phyloP scores from a whole-genome alignment of 1,140 invertebrate genomes.

The Anadara kagoshimensis region DNA sequence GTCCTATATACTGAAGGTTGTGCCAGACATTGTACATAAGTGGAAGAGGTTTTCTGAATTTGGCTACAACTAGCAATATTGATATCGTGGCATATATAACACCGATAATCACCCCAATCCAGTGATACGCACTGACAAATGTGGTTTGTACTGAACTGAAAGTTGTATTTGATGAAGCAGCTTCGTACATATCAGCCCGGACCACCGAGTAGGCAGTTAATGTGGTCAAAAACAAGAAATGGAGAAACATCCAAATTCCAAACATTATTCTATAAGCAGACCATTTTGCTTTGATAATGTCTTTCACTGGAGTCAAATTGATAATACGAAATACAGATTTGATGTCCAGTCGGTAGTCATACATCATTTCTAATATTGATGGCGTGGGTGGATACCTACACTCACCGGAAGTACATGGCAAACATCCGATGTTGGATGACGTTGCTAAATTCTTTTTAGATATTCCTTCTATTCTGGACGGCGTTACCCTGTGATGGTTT shows the following conservation, averaged over 20 bases:
- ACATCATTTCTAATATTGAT: conserved; percentile 47
- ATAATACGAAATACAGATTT: conserved; percentile 40
- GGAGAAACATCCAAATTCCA: conserved; percentile 36
- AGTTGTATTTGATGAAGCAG: background rate
- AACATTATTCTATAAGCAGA: conserved; percentile 30
- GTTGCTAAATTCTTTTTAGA: conserved; percentile 8
- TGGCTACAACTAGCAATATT: conserved; percentile 27
- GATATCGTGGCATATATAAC: conserved; percentile 27
- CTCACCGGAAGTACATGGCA: background rate
- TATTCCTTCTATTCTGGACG: conserved; percentile 4
- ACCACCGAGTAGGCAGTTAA: conserved; percentile 40
- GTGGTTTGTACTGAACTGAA: conserved; percentile 9
- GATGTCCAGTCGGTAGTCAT: conserved; percentile 14
- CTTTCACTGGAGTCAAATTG: conserved; percentile 30
- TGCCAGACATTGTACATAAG: conserved; percentile 32
- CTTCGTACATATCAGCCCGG: background rate
- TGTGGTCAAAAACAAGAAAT: conserved; percentile 34
- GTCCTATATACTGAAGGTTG: conserved; percentile 47
- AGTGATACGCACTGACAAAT: conserved; percentile 1
- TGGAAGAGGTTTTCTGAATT: conserved; percentile 21
- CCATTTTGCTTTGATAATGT: conserved; percentile 47
- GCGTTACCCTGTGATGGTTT: background rate
- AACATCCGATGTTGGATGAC: background rate
- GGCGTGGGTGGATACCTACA: conserved; percentile 16
- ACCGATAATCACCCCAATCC: conserved; percentile 3